These are phyloP conservation scores for Otolemur crassicaudatus DNA, from an alignment of 2,797 vertebrate genomes.

Conservation along the genomic window DNA sequence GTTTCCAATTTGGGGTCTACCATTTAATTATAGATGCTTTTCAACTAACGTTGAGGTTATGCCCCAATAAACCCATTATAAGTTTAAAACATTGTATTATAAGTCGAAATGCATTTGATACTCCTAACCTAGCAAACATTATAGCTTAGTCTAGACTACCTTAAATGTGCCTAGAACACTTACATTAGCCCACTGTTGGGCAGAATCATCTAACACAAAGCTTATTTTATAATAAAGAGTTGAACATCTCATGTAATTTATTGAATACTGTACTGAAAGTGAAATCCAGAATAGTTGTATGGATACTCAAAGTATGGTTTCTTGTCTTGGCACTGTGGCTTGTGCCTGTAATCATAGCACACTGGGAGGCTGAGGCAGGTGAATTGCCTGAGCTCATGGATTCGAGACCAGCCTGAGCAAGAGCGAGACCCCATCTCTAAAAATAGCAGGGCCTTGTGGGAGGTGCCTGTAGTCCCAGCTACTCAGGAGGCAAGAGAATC, in stretches of 20 bases:
- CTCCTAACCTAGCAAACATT: neutral
- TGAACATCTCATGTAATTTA: neutral
- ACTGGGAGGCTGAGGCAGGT: no score
- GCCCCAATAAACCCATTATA: neutral
- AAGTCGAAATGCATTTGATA: neutral
- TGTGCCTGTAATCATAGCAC: no score
- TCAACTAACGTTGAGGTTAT: neutral
- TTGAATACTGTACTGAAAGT: neutral
- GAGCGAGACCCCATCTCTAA: no score
- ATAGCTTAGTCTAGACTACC: neutral
- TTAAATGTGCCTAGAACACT: neutral
- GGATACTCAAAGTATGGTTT: no score
- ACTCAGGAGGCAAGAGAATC: no score
- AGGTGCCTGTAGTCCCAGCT: no score
- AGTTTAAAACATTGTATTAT: neutral
- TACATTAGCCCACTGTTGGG: neutral
- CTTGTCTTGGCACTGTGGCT: neutral
- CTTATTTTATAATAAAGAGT: neutral
- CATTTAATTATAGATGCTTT: neutral
- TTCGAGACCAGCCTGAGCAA: no score
- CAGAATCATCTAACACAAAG: neutral
- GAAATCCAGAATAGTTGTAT: neutral
- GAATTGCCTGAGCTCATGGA: no score
- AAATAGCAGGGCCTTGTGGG: no score
- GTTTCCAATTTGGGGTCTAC: conserved; percentile 4